Percentiles rank a stretch among this genome's conserved stretches.
Conservation (phyloP, 2,888 invertebrate genomes). For the Camptogramma bilineatum region DNA sequence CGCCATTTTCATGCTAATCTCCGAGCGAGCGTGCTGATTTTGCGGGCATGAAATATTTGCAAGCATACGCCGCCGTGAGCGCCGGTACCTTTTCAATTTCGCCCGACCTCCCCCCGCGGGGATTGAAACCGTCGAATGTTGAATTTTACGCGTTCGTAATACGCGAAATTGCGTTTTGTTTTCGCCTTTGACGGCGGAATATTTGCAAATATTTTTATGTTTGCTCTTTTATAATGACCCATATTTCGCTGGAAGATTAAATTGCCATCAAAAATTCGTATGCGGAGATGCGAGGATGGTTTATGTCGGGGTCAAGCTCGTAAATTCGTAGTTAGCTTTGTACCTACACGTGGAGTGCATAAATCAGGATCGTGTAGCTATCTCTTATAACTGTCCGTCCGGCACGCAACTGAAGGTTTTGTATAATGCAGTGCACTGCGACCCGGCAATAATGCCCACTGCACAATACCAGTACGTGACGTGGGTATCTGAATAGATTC, state of each 20-base stretch:
- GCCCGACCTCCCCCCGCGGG: constrained; percentile 56
- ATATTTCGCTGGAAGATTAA: constrained; percentile 55
- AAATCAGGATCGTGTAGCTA: constrained; percentile 61
- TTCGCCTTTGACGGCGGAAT: constrained; percentile 50
- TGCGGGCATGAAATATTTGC: constrained; percentile 74
- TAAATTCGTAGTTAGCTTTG: constrained; percentile 67
- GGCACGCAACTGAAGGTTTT: constrained; percentile 45
- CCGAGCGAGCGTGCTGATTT: constrained; percentile 69
- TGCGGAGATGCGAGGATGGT: constrained; percentile 62
- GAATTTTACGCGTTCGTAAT: constrained; percentile 65
- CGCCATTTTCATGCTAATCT: constrained; percentile 78
- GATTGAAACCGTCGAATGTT: constrained; percentile 64
- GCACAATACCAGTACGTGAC: constrained; percentile 57
- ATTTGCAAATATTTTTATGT: constrained; percentile 45
- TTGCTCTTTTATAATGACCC: constrained; percentile 44
- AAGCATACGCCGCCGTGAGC: constrained; percentile 53
- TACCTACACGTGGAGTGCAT: constrained; percentile 60
- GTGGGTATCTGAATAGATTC: constrained; percentile 45
- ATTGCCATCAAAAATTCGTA: constrained; percentile 59
- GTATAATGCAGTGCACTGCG: constrained; percentile 53
- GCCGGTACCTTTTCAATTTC: constrained; percentile 74
- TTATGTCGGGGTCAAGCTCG: constrained; percentile 59
- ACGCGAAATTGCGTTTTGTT: constrained; percentile 57
- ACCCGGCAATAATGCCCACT: constrained; percentile 47
- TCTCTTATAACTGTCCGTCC: constrained; percentile 53